A percentile compares a stretch with the other conserved stretches of the same genome.
Evolutionary conservation across 2,888 invertebrate genomes (phyloP).

Genomic region (Lottia scabra): DNA sequence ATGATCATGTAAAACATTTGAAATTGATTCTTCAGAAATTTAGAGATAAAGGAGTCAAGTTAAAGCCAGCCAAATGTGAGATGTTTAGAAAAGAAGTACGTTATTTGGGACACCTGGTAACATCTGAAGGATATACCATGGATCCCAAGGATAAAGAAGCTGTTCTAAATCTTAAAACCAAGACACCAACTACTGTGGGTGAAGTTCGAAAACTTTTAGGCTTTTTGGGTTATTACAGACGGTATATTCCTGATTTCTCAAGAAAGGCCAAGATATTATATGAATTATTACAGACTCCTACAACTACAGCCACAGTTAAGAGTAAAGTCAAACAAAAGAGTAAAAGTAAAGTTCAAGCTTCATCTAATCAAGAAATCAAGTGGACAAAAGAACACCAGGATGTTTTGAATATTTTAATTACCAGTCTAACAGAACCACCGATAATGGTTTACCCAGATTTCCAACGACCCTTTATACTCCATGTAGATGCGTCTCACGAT

Average conservation of each 20-base stretch:
- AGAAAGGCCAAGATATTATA: slow-evolving; percentile 20
- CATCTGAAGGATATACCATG: slow-evolving; percentile 25
- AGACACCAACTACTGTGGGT: slow-evolving; percentile 15
- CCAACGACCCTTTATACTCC: no score
- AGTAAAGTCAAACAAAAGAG: no score
- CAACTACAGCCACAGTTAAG: no score
- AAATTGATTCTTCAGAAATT: slow-evolving; percentile 12
- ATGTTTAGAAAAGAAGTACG: slow-evolving; percentile 26
- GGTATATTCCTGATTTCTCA: slow-evolving; percentile 26
- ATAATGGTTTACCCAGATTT: no score
- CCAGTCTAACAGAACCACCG: no score
- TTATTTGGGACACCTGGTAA: slow-evolving; percentile 32
- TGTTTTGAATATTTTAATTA: no score
- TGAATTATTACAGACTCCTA: no score
- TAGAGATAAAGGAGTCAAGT: slow-evolving; percentile 26
- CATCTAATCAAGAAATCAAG: no score
- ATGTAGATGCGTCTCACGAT: no score
- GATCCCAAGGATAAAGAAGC: slow-evolving; percentile 26
- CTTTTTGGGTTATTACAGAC: slow-evolving; percentile 25
- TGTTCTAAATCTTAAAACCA: slow-evolving; percentile 19
- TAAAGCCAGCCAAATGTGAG: slow-evolving; percentile 28
- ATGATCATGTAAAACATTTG: slow-evolving; percentile 13
- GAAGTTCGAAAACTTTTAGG: slow-evolving; percentile 28
- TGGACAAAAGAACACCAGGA: no score
- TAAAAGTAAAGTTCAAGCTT: no score